Evolutionary conservation across 2,797 vertebrate genomes (phyloP).

Genomic region (Chelon auratus): DNA sequence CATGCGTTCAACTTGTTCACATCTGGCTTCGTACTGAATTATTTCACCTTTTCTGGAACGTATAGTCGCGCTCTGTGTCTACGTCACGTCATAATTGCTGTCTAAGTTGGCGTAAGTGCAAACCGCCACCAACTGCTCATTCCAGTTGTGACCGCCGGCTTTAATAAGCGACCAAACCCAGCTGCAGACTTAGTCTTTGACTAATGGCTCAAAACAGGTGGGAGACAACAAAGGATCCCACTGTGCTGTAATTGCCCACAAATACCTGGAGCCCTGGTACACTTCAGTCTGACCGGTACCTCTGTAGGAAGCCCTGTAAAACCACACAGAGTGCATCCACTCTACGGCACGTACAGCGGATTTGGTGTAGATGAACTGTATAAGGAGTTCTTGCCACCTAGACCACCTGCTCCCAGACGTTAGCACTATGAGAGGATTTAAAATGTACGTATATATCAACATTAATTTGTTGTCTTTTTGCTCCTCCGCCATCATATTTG

Average conservation of each 20-base stretch:
- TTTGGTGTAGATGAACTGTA: too few species aligned
- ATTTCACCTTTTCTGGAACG: conserved; percentile 10
- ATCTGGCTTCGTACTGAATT: not conserved
- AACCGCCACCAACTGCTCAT: conserved; percentile 61
- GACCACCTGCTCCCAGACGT: too few species aligned
- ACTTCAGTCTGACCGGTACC: conserved; percentile 31
- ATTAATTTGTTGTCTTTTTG: too few species aligned
- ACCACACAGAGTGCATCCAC: not conserved
- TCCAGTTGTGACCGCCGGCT: conserved; percentile 60
- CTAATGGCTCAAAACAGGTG: conserved; percentile 79
- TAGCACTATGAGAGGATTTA: too few species aligned
- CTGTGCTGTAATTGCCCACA: conserved; percentile 74
- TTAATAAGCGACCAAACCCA: conserved; percentile 74
- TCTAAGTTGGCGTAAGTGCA: conserved; percentile 16
- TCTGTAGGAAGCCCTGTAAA: conserved; percentile 22
- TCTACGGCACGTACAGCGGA: not conserved
- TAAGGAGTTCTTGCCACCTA: not conserved
- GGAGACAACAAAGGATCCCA: conserved; percentile 80
- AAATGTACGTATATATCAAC: too few species aligned
- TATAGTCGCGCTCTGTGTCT: not conserved
- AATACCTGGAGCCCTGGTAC: conserved; percentile 65
- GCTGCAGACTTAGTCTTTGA: conserved; percentile 70
- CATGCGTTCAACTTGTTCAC: not conserved
- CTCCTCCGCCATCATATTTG: too few species aligned
- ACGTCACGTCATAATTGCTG: conserved; percentile 39